These are phyloP conservation scores for Pagetopsis macropterus DNA, from an alignment of 2,797 vertebrate genomes.

Conservation along the genomic window DNA sequence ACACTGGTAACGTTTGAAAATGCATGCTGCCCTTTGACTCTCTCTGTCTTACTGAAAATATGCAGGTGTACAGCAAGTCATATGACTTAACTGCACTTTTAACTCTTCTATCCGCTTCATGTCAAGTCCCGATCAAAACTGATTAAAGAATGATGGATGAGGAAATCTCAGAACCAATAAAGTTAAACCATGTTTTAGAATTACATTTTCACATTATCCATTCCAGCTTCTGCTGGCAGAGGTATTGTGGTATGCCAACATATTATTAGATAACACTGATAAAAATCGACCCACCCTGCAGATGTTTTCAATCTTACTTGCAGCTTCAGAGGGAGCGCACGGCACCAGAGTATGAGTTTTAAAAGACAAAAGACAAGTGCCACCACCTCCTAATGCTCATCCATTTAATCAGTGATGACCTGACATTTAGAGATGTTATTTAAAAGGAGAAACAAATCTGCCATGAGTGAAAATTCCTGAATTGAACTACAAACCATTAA, in stretches of 20 bases:
- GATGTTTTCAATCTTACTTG: no score
- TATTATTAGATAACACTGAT: constrained; percentile 27
- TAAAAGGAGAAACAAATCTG: no score
- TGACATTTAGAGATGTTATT: no score
- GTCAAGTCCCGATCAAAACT: constrained; percentile 33
- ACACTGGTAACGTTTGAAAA: neutral
- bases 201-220: constrained; percentile 28
- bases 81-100: neutral
- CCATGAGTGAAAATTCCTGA: no score
- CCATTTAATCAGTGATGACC: no score
- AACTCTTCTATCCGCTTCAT: neutral
- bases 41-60: neutral
- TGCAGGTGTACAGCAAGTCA: neutral
- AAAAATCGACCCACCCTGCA: constrained; percentile 11
- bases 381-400: no score
- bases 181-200: constrained; percentile 45
- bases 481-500: no score
- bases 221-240: constrained; percentile 29
- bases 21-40: neutral
- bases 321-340: no score
- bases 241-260: constrained; percentile 16
- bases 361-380: no score
- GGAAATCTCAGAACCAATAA: constrained; percentile 36
- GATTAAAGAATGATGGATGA: constrained; percentile 14
- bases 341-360: no score